A percentile compares a stretch with the other conserved stretches of the same genome.
Evolutionary conservation across 2,888 invertebrate species (phyloP).

Genomic region (Congeria kusceri): DNA sequence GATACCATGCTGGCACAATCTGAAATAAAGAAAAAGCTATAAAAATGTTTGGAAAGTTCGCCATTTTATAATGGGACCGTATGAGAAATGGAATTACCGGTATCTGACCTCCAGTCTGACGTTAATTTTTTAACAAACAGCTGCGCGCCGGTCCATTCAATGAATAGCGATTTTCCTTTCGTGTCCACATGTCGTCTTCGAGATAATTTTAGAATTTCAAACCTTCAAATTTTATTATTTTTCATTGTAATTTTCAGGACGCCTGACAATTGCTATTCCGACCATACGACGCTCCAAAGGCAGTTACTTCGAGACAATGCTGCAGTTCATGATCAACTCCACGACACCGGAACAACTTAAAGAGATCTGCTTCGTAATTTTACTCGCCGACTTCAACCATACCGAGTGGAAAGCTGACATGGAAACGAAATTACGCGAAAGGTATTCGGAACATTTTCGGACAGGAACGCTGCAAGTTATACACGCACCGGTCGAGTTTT

Average conservation of each 20-base stretch:
- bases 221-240: not conserved
- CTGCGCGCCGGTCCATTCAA: no score
- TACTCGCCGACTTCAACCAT: constrained; percentile 84
- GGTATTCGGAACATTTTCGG: constrained; percentile 58
- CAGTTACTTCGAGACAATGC: constrained; percentile 83
- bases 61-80: no score
- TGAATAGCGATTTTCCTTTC: no score
- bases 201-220: no score
- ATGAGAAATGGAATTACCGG: no score
- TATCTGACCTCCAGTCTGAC: no score
- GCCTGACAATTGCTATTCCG: constrained; percentile 85
- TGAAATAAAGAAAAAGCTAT: no score
- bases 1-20: no score
- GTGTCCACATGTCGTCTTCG: no score
- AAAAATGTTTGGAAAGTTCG: no score
- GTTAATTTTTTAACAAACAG: no score
- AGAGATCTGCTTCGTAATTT: constrained; percentile 83
- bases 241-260: constrained; percentile 71
- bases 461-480: constrained; percentile 83
- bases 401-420: constrained; percentile 66
- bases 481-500: constrained; percentile 73
- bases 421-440: constrained; percentile 58
- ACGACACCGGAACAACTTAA: constrained; percentile 78
- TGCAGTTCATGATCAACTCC: constrained; percentile 83
- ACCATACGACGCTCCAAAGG: constrained; percentile 83